Base-by-base conservation (phyloP, 2,888 invertebrate genomes). In the Lasioglossum figueresi region DNA sequence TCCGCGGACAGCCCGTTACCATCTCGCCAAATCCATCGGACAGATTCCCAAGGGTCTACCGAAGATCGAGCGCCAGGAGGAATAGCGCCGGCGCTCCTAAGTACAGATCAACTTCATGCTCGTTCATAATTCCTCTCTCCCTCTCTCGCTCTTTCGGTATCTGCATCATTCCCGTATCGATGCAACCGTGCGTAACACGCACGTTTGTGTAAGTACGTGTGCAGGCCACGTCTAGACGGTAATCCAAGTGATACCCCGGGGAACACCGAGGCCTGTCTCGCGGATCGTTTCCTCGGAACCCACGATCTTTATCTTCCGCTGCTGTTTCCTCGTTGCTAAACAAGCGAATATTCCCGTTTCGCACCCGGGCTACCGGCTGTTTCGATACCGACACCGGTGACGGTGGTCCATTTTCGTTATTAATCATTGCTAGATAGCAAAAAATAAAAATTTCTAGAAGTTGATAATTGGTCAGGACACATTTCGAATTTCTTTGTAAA, bases 81-180 rank as follows among this genome's bases (percentile, higher is more conserved):
- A 68, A 59, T 27, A 31, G 68, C 19, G 48, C 37, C 31, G n/a
- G 14, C 43, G 37, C 56, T 76, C 3, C 23, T 34, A 82, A 83
- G 82, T 83, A 82, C 75, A 71, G 82, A 82, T 82, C 83, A 75
- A 76, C 75, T 27, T 70, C 27, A 40, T 43, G 82, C 59, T 34
- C 75, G 71, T 76, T 76, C 75, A 59, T 82, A 83, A 82, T 83
- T 82, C 82, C 71, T 23, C 52, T 2, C 23, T 2, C 19, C 6
- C 19, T 6, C 19, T 8, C 52, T 23, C 48, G 70, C 48, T 52
- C 10, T n/a, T 4, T 75, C 52, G 10, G 27, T 52, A 45, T 45
- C 70, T 48, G 59, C 74, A 59, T 75, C 75, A 40, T 82, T 81
- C 70, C 75, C 48, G 75, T 71, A 82, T 75, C 82, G 75, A 76